These are phyloP conservation scores for Aphis craccivora DNA, from an alignment of 1,140 invertebrate genomes.

Conservation along the genomic window DNA sequence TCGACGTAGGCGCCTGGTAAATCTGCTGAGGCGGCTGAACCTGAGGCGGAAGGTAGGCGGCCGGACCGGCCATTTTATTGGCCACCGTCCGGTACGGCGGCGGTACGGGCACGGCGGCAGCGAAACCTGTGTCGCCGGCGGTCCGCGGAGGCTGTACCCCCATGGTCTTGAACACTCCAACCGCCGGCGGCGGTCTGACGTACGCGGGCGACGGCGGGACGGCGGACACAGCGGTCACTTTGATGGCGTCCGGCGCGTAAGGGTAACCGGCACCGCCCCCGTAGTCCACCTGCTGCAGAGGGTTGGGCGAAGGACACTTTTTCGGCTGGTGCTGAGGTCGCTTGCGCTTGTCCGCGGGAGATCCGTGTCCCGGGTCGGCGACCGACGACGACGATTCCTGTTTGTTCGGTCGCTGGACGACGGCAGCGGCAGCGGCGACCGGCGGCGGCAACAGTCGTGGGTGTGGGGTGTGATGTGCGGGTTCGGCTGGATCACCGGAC, in stretches of 20 bases:
- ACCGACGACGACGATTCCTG: neutral
- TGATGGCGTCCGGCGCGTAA: conserved; percentile 60
- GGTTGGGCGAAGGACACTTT: conserved; percentile 59
- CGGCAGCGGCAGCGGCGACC: neutral
- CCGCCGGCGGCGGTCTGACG: conserved; percentile 47
- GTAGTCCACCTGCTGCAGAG: conserved; percentile 57
- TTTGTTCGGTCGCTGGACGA: neutral
- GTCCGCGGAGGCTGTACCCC: neutral
- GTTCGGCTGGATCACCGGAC: neutral
- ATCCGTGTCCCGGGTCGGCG: neutral
- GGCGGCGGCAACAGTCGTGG: neutral
- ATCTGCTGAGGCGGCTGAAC: neutral
- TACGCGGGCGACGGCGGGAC: conserved; percentile 59
- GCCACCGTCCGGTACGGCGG: neutral
- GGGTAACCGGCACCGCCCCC: conserved; percentile 59
- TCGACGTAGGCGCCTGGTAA: neutral
- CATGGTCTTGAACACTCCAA: conserved; percentile 6
- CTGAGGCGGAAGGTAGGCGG: neutral
- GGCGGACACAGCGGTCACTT: conserved; percentile 60
- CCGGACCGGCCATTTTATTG: neutral
- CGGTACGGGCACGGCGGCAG: too few species aligned
- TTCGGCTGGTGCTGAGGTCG: conserved; percentile 61
- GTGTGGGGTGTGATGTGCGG: neutral
- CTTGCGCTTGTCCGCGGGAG: conserved; percentile 60
- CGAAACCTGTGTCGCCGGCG: neutral